Percentiles rank a stretch among this genome's conserved stretches.
These are phyloP conservation scores for Ammospiza caudacuta DNA, from an alignment of 2,113 vertebrate species.

Conservation along the genomic window DNA sequence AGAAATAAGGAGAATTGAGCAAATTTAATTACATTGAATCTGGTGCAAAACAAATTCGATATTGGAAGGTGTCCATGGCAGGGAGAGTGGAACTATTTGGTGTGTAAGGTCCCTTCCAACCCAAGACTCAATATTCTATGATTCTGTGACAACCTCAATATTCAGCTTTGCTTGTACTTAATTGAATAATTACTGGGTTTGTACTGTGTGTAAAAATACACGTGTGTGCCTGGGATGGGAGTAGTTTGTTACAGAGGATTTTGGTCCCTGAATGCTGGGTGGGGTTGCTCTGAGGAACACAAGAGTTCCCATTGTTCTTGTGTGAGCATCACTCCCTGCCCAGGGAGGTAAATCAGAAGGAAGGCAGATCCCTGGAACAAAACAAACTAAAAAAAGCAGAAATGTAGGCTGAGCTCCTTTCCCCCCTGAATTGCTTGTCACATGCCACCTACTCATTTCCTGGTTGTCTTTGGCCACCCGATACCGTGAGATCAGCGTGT, in stretches of 20 bases:
- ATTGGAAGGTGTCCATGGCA: background rate
- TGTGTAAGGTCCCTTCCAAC: background rate
- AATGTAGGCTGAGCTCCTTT: background rate
- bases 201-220: too few relatives aligned
- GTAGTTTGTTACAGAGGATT: background rate
- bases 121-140: background rate
- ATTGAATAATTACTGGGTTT: background rate
- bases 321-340: background rate
- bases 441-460: constrained; percentile 18
- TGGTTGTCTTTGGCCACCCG: constrained; percentile 1
- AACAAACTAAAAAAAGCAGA: background rate
- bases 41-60: background rate
- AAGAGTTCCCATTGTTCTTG: background rate
- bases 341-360: background rate
- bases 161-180: background rate
- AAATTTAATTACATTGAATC: background rate
- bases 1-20: background rate
- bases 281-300: background rate
- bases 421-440: background rate
- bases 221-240: background rate
- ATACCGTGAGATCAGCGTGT: background rate
- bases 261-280: background rate
- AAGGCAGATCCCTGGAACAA: background rate
- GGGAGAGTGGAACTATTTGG: background rate
- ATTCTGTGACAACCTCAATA: background rate